Percentiles rank a stretch among this genome's conserved stretches.
Evolutionary conservation across 2,797 vertebrate species (phyloP).

Genomic region (Thunnus albacares): DNA sequence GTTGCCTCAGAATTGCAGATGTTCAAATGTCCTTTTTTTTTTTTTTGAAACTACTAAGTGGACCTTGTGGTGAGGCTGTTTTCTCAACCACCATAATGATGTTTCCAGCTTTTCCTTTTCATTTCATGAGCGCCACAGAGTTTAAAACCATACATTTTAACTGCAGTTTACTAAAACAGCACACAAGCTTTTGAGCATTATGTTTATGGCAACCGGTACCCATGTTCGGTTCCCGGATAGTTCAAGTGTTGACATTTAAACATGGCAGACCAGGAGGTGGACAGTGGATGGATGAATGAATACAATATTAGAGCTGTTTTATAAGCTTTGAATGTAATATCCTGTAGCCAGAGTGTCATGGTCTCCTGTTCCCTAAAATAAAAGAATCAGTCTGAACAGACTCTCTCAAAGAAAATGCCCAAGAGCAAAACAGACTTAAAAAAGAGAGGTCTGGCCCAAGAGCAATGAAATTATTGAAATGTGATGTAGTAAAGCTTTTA

Average conservation of each 20-base stretch:
- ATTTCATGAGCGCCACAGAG: neutral
- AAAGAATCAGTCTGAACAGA: constrained; percentile 32
- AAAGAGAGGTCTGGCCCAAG: constrained; percentile 24
- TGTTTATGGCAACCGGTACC: neutral
- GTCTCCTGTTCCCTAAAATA: constrained; percentile 3
- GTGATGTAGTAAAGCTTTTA: constrained; percentile 11
- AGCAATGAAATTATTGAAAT: constrained; percentile 26
- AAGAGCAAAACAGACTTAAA: constrained; percentile 24
- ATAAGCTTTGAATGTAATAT: constrained; percentile 31
- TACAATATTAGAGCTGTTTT: constrained; percentile 3
- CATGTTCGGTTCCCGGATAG: neutral
- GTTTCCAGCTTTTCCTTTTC: constrained; percentile 5
- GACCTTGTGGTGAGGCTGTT: too few relatives aligned
- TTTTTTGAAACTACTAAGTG: too few relatives aligned
- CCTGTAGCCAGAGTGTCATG: constrained; percentile 7
- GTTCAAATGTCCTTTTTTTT: too few relatives aligned
- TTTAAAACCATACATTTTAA: constrained; percentile 12
- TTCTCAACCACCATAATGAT: neutral
- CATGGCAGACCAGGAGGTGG: too few relatives aligned
- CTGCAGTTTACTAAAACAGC: neutral
- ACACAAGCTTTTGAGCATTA: too few relatives aligned
- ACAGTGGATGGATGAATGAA: constrained; percentile 4
- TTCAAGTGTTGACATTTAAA: neutral
- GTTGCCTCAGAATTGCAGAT: too few relatives aligned
- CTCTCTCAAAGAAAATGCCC: constrained; percentile 13